These are phyloP conservation scores for Climacteris rufus DNA, from an alignment of 2,113 vertebrate genomes.

Conservation along the genomic window DNA sequence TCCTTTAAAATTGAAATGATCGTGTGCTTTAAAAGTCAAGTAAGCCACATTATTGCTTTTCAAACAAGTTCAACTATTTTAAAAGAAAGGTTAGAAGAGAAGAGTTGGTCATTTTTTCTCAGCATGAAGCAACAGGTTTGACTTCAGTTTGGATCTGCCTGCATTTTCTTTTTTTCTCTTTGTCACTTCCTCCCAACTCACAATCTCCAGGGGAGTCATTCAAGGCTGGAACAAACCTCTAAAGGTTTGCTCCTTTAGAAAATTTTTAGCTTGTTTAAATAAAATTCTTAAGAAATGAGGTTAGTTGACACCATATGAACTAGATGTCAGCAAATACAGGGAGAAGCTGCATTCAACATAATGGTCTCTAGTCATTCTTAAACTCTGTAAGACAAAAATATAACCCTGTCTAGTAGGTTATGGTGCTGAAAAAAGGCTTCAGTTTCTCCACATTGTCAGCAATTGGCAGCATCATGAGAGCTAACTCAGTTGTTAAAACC, in stretches of 20 bases:
- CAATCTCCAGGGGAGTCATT: not conserved
- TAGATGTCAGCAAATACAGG: not conserved
- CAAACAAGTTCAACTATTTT: not conserved
- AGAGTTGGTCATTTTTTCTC: not conserved
- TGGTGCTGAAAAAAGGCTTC: not conserved
- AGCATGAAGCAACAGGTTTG: not conserved
- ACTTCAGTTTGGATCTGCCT: not conserved
- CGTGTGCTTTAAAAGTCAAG: not conserved
- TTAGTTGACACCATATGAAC: not conserved
- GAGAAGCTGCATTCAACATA: not conserved
- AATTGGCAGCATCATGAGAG: slow-evolving; percentile 2
- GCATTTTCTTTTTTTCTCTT: not conserved
- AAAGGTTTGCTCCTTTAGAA: not conserved
- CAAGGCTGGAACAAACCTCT: not conserved
- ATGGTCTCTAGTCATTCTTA: not conserved
- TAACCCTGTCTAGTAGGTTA: not conserved
- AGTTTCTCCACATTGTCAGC: not conserved
- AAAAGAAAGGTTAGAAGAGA: not conserved
- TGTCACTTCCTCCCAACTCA: not conserved
- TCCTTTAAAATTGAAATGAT: slow-evolving; percentile 35
- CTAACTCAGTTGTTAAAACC: slow-evolving; percentile 32
- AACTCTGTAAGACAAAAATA: not conserved
- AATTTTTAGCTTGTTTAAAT: not conserved
- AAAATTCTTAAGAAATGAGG: not conserved
- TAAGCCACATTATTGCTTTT: not conserved